A percentile compares a stretch with the other conserved stretches of the same genome.
phyloP scores from a whole-genome alignment of 2,888 invertebrate genomes.

The Tromatobia lineatoria region DNA sequence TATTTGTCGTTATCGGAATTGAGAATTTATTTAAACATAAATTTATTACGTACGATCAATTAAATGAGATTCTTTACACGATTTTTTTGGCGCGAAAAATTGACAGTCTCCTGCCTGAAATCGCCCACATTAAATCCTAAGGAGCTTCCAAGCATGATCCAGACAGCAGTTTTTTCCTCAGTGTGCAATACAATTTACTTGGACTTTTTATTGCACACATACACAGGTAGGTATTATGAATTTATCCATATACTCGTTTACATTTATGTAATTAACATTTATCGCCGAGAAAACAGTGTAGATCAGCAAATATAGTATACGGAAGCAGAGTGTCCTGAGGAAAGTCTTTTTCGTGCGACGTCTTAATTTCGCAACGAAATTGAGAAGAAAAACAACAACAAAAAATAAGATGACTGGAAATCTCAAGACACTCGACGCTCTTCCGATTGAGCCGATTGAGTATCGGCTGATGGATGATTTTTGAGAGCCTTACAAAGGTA shows the following conservation, averaged over 20 bases:
- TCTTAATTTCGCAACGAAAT: neutral
- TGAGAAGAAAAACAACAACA: neutral
- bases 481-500: conserved; percentile 14
- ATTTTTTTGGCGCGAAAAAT: no score
- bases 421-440: conserved; percentile 8
- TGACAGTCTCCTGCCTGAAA: no score
- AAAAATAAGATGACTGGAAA: conserved; percentile 15
- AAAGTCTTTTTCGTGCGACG: conserved; percentile 11
- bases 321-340: neutral
- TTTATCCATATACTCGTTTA: conserved; percentile 73
- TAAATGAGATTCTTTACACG: no score
- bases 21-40: no score
- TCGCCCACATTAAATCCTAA: no score
- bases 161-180: neutral
- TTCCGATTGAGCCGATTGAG: conserved; percentile 4
- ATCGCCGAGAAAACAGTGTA: conserved; percentile 67
- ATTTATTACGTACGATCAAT: no score
- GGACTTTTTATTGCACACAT: conserved; percentile 59
- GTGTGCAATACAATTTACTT: neutral
- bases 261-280: conserved; percentile 66
- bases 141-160: no score
- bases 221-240: conserved; percentile 72
- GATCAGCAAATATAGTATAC: conserved; percentile 29
- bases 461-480: conserved; percentile 27
- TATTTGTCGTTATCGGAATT: no score